Evolutionary conservation across 2,797 vertebrate genomes (phyloP).

Genomic region (Mycteria americana): DNA sequence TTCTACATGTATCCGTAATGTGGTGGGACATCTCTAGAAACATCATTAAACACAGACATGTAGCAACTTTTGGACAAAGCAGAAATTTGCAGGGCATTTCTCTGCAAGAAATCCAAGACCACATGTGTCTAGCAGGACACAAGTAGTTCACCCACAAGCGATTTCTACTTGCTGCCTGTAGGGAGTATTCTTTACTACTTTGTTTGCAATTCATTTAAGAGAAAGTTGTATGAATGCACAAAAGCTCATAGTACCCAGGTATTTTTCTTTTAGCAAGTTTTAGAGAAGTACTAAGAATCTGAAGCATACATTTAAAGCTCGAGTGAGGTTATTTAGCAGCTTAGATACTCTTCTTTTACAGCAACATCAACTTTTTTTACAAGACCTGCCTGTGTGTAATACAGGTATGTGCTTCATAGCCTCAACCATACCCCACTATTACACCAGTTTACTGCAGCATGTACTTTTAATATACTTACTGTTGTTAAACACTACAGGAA

Average conservation of each 20-base stretch:
- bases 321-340: background rate
- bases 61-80: background rate
- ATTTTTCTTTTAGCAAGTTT: background rate
- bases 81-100: background rate
- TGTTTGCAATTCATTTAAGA: background rate
- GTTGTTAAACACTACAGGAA: background rate
- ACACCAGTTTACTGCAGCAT: background rate
- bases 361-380: background rate
- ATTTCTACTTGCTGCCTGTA: background rate
- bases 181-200: background rate
- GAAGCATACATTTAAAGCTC: background rate
- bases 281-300: background rate
- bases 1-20: background rate
- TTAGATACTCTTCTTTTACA: background rate
- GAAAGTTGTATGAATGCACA: background rate
- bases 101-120: background rate
- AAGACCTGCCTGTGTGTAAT: background rate
- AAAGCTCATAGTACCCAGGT: background rate
- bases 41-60: background rate
- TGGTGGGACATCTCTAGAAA: background rate
- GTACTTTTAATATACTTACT: background rate
- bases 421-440: background rate
- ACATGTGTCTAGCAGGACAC: background rate
- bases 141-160: background rate
- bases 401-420: background rate